Evolutionary conservation across 2,797 vertebrate species (phyloP).

Genomic region (Linurgus olivaceus): DNA sequence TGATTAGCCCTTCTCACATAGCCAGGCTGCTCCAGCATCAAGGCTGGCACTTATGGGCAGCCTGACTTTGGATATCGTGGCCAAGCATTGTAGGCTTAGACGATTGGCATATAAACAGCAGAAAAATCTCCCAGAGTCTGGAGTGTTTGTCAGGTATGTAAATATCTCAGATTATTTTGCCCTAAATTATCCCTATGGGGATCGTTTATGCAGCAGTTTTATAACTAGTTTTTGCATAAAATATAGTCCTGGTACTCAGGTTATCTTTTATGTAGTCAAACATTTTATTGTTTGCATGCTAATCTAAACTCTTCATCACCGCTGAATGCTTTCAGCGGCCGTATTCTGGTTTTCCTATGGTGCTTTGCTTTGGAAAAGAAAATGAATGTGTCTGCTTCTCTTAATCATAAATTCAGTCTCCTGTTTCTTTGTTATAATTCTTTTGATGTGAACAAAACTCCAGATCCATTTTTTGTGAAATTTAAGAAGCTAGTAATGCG

Average conservation of each 20-base stretch:
- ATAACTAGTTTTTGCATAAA: conserved; percentile 59
- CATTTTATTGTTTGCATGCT: conserved; percentile 63
- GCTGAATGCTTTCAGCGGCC: conserved; percentile 42
- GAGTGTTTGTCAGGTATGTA: conserved; percentile 58
- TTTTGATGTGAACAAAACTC: conserved; percentile 71
- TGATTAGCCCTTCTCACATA: background rate
- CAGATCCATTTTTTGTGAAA: conserved; percentile 63
- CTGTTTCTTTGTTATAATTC: conserved; percentile 65
- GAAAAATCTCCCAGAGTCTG: conserved; percentile 3
- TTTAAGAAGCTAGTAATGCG: background rate
- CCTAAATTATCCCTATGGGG: conserved; percentile 32
- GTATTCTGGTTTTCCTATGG: conserved; percentile 25
- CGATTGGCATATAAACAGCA: background rate
- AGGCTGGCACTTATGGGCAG: background rate
- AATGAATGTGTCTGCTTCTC: conserved; percentile 63
- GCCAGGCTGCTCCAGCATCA: background rate
- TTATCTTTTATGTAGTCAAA: conserved; percentile 61
- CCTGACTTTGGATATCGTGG: background rate
- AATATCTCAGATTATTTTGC: conserved; percentile 57
- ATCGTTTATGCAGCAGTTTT: conserved; percentile 54
- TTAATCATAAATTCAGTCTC: conserved; percentile 66
- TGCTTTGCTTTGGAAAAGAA: conserved; percentile 50
- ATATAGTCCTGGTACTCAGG: conserved; percentile 5
- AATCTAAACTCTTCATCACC: conserved; percentile 65
- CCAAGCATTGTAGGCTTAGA: background rate